phyloP scores from a whole-genome alignment of 2,888 invertebrate species.

The Nezara viridula region DNA sequence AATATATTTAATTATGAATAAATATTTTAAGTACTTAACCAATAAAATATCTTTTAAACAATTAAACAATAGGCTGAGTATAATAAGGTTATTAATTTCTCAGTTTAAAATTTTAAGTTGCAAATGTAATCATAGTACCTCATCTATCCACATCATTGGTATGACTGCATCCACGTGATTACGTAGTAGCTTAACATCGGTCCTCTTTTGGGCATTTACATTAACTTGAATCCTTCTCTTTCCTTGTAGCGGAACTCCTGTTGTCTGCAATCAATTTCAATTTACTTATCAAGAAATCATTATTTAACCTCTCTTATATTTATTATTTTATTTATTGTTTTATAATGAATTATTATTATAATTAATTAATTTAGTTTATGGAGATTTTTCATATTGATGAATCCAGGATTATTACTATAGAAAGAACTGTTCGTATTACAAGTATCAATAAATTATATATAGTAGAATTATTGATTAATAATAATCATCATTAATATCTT shows the following conservation, averaged over 20 bases:
- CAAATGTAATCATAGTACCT: constrained; percentile 56
- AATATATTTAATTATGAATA: not conserved
- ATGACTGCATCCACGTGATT: constrained; percentile 56
- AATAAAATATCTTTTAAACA: no score
- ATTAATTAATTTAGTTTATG: no score
- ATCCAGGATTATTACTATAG: no score
- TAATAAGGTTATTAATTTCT: not conserved
- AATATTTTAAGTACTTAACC: not conserved
- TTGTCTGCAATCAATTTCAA: constrained; percentile 56
- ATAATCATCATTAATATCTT: no score
- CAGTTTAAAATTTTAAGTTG: not conserved
- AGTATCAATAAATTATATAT: no score
- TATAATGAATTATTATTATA: no score
- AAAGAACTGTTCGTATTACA: no score
- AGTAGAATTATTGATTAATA: no score
- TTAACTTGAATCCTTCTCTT: constrained; percentile 62
- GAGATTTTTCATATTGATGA: no score
- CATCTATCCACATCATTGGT: constrained; percentile 63
- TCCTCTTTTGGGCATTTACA: constrained; percentile 55
- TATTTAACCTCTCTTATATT: not conserved
- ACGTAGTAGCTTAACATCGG: constrained; percentile 57
- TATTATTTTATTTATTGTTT: not conserved
- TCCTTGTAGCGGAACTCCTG: constrained; percentile 62
- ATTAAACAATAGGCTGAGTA: not conserved
- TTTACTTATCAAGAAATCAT: not conserved